Percentiles rank a stretch among this genome's conserved stretches.
Evolutionary conservation across 2,797 vertebrate genomes (phyloP).

Genomic region (Sebastes melanostomus): DNA sequence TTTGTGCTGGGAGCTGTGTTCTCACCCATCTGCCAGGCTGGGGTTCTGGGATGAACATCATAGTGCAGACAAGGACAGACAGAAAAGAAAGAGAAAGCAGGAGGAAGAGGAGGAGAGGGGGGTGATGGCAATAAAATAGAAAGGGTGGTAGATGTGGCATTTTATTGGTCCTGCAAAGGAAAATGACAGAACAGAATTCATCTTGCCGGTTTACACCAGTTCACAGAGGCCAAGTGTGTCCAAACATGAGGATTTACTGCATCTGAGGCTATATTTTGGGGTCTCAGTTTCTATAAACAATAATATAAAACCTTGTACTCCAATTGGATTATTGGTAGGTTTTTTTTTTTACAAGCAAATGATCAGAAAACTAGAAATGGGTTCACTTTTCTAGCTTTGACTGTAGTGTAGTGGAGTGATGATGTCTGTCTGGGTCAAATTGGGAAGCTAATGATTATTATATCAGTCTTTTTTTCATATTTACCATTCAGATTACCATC

Average conservation of each 20-base stretch:
- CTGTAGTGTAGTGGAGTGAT: not conserved
- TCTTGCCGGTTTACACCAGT: not conserved
- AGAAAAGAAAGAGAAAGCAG: not conserved
- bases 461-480: not conserved
- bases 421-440: not conserved
- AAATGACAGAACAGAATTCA: not conserved
- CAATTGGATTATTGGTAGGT: not conserved
- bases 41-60: constrained; percentile 32
- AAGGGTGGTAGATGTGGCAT: not conserved
- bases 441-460: not conserved
- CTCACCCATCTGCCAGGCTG: constrained; percentile 36
- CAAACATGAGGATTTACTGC: not conserved
- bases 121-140: not conserved
- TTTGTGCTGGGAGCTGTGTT: constrained; percentile 13
- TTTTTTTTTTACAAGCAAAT: too few species aligned
- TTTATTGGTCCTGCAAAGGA: not conserved
- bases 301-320: not conserved
- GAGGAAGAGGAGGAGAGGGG: not conserved
- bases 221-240: not conserved
- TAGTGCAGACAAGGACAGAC: not conserved
- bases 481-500: not conserved
- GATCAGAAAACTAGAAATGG: not conserved
- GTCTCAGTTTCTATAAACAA: not conserved
- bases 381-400: not conserved
- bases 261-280: not conserved